These are phyloP conservation scores for Colaptes auratus DNA, from an alignment of 2,113 vertebrate genomes.

Conservation along the genomic window DNA sequence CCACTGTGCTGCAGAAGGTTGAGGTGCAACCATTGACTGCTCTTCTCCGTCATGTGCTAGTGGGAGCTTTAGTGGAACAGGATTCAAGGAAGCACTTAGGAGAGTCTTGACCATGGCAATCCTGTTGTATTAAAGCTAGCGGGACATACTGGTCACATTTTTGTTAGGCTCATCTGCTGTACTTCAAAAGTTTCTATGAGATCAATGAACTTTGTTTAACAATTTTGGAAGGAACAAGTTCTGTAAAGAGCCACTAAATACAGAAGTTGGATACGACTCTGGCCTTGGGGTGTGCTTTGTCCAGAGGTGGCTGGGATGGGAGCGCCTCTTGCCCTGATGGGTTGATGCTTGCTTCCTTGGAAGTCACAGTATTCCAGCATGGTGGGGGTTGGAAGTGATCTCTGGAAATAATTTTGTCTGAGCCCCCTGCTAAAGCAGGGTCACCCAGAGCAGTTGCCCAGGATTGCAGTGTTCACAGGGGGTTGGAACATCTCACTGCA, in stretches of 20 bases:
- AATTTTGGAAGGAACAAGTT: slow-evolving; percentile 75
- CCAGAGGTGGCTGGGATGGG: not conserved
- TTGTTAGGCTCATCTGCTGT: slow-evolving; percentile 69
- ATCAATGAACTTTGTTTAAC: slow-evolving; percentile 82
- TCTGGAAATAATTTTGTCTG: not conserved
- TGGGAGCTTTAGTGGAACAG: slow-evolving; percentile 55
- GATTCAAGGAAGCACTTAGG: slow-evolving; percentile 74
- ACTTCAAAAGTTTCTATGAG: slow-evolving; percentile 79
- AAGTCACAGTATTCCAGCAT: not conserved
- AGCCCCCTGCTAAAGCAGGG: not conserved
- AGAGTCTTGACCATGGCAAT: slow-evolving; percentile 47
- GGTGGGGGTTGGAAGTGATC: not conserved
- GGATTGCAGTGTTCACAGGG: not conserved
- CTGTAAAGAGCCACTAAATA: slow-evolving; percentile 81
- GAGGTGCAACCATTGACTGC: not conserved
- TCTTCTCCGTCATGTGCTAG: not conserved
- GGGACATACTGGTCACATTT: slow-evolving; percentile 60
- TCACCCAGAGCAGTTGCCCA: not conserved
- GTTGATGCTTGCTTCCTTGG: not conserved
- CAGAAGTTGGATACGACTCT: slow-evolving; percentile 79
- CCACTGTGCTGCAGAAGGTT: not conserved
- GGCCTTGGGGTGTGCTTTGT: slow-evolving; percentile 57
- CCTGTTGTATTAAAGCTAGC: slow-evolving; percentile 64
- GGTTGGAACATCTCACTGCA: not conserved
- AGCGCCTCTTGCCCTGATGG: not conserved